phyloP scores from a whole-genome alignment of 1,140 invertebrate genomes.

The Drosophila hydei region DNA sequence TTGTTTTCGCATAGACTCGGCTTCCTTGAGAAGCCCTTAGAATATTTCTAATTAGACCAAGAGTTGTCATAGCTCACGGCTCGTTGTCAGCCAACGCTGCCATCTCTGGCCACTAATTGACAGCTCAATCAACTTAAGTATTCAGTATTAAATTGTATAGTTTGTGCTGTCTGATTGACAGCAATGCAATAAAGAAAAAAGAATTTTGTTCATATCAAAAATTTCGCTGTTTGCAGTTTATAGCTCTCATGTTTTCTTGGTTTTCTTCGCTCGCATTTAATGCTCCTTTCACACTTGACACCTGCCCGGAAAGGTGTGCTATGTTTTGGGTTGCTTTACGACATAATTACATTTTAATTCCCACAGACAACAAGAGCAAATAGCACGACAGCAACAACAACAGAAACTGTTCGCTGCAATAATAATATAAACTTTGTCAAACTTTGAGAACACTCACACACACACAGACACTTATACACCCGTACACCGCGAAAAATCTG shows the following conservation, averaged over 20 bases:
- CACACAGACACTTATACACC: background rate
- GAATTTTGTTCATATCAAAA: background rate
- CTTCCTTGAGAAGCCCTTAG: conserved; percentile 1
- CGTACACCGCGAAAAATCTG: conserved; percentile 50
- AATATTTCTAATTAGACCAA: conserved; percentile 39
- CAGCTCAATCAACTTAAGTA: conserved; percentile 11
- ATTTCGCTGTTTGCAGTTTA: background rate
- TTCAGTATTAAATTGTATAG: conserved; percentile 7
- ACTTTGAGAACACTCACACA: conserved; percentile 54
- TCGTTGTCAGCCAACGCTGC: conserved; percentile 3
- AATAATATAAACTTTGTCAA: conserved; percentile 67
- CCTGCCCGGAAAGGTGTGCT: conserved; percentile 54
- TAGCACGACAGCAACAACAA: conserved; percentile 44
- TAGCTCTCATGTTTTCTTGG: background rate
- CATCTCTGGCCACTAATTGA: conserved; percentile 20
- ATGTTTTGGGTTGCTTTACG: conserved; percentile 54
- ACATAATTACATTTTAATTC: conserved; percentile 81
- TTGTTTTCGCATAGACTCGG: conserved; percentile 60
- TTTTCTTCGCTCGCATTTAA: background rate
- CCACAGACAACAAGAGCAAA: conserved; percentile 60
- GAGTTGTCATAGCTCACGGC: conserved; percentile 15
- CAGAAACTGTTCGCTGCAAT: conserved; percentile 41
- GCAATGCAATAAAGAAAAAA: background rate
- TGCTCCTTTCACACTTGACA: conserved; percentile 22
- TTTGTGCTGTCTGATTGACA: background rate